A percentile compares a stretch with the other conserved stretches of the same genome.
These are phyloP conservation scores for Lichenostomus cassidix DNA, from an alignment of 2,113 vertebrate species.

Conservation along the genomic window DNA sequence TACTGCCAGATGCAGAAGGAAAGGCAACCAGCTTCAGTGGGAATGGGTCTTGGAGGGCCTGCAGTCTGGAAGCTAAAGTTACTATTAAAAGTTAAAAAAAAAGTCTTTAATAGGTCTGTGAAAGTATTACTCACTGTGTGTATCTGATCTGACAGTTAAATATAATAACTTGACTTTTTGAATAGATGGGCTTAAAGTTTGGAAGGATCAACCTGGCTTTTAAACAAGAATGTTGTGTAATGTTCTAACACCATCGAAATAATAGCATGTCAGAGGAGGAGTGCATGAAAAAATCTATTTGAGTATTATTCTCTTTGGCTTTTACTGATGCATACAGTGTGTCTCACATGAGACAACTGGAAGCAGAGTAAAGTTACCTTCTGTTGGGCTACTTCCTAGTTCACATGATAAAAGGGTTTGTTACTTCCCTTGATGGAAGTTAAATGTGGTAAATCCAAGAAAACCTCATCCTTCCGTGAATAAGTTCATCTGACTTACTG, in stretches of 20 bases:
- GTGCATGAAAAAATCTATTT: not conserved
- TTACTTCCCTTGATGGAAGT: not conserved
- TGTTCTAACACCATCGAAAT: not conserved
- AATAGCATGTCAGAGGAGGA: fast-evolving
- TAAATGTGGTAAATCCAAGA: not conserved
- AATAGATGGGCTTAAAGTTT: not conserved
- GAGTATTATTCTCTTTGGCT: not conserved
- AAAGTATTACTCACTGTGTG: not conserved
- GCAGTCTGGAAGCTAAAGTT: not conserved
- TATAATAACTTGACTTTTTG: not conserved
- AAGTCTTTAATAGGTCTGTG: not conserved
- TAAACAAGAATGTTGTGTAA: not conserved
- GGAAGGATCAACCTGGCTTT: not conserved
- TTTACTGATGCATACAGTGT: not conserved
- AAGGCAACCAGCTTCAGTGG: not conserved
- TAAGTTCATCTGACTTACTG: not conserved
- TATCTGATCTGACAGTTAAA: not conserved
- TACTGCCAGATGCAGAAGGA: not conserved
- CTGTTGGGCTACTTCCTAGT: not conserved
- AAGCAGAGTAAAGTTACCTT: not conserved
- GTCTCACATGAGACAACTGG: not conserved
- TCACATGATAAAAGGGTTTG: fast-evolving
- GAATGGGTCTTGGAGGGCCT: not conserved
- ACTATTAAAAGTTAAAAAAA: not conserved
- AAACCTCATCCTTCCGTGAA: not conserved